Percentiles rank a stretch among this genome's conserved stretches.
Evolutionary conservation across 2,113 vertebrate genomes (phyloP).

Genomic region (Sylvicapra grimmia): DNA sequence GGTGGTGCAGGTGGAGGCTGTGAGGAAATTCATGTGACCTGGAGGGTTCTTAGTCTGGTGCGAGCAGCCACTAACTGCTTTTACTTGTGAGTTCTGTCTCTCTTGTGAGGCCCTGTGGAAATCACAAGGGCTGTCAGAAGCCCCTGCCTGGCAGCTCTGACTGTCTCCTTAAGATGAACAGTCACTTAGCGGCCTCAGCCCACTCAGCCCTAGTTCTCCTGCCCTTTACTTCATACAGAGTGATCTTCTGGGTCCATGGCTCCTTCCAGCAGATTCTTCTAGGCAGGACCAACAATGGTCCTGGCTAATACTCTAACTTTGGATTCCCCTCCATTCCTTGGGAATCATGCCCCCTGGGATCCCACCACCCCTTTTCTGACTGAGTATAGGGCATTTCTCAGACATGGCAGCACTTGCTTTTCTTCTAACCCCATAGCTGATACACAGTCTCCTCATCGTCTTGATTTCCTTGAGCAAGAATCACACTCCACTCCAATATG

Average conservation of each 20-base stretch:
- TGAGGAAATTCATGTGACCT: background rate
- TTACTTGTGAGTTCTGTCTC: background rate
- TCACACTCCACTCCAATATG: background rate
- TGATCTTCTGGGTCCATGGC: background rate
- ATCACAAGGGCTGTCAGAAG: background rate
- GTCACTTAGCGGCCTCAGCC: background rate
- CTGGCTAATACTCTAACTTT: background rate
- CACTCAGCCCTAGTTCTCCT: background rate
- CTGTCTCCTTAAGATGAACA: background rate
- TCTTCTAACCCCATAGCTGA: background rate
- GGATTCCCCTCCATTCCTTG: background rate
- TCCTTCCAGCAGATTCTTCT: background rate
- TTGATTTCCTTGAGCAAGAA: too few species aligned
- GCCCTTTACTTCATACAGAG: background rate
- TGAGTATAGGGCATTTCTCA: background rate
- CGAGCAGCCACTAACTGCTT: background rate
- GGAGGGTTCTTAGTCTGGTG: too few species aligned
- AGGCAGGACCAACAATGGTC: background rate
- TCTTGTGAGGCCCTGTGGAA: background rate
- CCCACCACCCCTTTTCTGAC: too few species aligned
- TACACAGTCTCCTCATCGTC: accelerated
- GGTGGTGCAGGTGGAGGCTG: accelerated
- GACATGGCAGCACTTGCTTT: background rate
- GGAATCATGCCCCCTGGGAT: too few species aligned
- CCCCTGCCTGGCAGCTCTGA: background rate